phyloP scores from a whole-genome alignment of 2,888 invertebrate genomes.

The Lithosia quadra region DNA sequence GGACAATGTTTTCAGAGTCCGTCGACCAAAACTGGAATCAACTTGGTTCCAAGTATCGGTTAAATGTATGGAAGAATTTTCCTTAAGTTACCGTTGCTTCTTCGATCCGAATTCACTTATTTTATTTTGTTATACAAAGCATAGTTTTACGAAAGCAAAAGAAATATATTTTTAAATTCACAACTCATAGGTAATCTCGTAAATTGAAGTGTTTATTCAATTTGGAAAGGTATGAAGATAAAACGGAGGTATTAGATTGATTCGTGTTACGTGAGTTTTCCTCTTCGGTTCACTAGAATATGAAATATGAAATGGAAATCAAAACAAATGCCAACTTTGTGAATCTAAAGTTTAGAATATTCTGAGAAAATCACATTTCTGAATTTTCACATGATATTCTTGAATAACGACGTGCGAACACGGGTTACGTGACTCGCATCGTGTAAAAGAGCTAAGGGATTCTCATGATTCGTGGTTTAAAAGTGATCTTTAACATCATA shows the following conservation, averaged over 20 bases:
- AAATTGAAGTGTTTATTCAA: conserved; percentile 41
- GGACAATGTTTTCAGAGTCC: background rate
- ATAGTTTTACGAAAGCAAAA: conserved; percentile 11
- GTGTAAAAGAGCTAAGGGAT: background rate
- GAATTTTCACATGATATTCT: conserved; percentile 24
- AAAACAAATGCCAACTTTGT: conserved; percentile 47
- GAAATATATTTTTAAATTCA: conserved; percentile 32
- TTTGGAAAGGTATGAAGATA: conserved; percentile 25
- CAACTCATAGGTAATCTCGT: conserved; percentile 15
- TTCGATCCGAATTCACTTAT: conserved; percentile 27
- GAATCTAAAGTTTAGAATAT: conserved; percentile 35
- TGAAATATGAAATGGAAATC: conserved; percentile 30
- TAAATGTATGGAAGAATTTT: conserved; percentile 24
- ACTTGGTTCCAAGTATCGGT: background rate
- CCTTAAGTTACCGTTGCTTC: conserved; percentile 22
- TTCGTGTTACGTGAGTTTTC: conserved; percentile 52
- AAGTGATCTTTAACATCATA: background rate
- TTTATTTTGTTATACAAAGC: background rate
- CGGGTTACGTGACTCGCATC: conserved; percentile 19
- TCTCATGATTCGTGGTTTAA: background rate
- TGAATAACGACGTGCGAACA: conserved; percentile 7
- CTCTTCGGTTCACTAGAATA: conserved; percentile 54
- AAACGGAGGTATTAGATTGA: conserved; percentile 36
- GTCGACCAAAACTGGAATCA: conserved; percentile 2
- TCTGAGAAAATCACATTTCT: conserved; percentile 45